A percentile compares a stretch with the other conserved stretches of the same genome.
These are phyloP conservation scores for Drosophila barbarae DNA, from an alignment of 2,888 invertebrate genomes.

Conservation along the genomic window DNA sequence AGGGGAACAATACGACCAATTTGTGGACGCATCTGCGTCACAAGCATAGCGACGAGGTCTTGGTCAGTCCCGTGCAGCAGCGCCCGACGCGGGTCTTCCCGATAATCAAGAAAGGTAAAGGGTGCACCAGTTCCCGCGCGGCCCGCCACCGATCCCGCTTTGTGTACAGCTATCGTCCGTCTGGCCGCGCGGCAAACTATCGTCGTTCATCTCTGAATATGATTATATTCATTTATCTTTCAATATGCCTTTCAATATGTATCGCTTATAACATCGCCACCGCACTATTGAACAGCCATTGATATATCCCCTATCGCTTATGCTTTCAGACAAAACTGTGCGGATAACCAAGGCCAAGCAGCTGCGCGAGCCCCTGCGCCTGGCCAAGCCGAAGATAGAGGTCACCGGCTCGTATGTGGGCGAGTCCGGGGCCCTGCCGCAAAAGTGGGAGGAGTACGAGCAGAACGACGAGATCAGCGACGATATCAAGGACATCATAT, in stretches of 20 bases:
- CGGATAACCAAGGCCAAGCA: conserved; percentile 56
- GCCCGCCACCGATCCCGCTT: conserved; percentile 7
- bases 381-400: conserved; percentile 60
- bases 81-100: conserved; percentile 33
- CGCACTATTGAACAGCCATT: conserved; percentile 1
- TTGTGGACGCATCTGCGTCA: conserved; percentile 62
- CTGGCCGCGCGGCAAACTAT: conserved; percentile 37
- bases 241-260: conserved; percentile 25
- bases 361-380: conserved; percentile 52
- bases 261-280: conserved; percentile 15
- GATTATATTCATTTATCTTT: conserved; percentile 17
- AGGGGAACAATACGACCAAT: conserved; percentile 65
- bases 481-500: conserved; percentile 64
- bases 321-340: conserved; percentile 60
- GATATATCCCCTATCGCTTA: conserved; percentile 2
- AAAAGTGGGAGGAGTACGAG: conserved; percentile 67
- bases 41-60: conserved; percentile 61
- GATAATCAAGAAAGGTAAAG: conserved; percentile 62
- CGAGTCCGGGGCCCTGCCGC: conserved; percentile 57
- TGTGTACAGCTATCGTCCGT: conserved; percentile 34
- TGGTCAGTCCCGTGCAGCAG: conserved; percentile 57
- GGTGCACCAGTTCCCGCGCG: neutral
- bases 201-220: conserved; percentile 31
- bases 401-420: conserved; percentile 10
- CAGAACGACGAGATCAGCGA: conserved; percentile 62